These are phyloP conservation scores for Geodia barretti DNA, from an alignment of 37 sponge, comb jelly and placozoan species.

Conservation along the genomic window DNA sequence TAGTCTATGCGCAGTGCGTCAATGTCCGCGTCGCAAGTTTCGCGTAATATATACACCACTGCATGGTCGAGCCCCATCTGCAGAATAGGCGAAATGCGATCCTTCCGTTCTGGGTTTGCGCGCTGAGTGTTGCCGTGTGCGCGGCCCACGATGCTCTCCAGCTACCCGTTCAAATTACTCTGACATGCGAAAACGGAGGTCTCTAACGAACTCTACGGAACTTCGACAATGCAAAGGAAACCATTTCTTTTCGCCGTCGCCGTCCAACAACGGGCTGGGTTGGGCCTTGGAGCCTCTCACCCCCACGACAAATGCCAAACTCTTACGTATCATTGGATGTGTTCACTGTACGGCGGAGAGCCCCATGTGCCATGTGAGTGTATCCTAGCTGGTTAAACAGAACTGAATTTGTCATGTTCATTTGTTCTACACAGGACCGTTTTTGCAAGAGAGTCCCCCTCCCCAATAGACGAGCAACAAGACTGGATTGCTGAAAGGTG, in stretches of 20 bases:
- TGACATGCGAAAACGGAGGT: background rate
- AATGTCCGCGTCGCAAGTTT: too few relatives aligned
- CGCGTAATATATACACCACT: too few relatives aligned
- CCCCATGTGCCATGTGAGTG: slow-evolving; percentile 17
- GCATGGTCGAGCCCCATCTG: too few relatives aligned
- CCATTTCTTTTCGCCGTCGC: slow-evolving; percentile 50
- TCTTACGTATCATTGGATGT: slow-evolving; percentile 65
- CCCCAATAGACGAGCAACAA: slow-evolving; percentile 44
- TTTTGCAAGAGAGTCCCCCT: too few relatives aligned
- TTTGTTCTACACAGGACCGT: too few relatives aligned
- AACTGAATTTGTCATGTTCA: too few relatives aligned
- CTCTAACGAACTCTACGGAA: slow-evolving; percentile 62
- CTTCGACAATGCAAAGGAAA: slow-evolving; percentile 19
- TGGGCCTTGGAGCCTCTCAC: slow-evolving; percentile 74
- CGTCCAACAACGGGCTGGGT: slow-evolving; percentile 67
- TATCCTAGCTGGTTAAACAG: too few relatives aligned
- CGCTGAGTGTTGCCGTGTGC: too few relatives aligned
- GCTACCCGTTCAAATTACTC: background rate
- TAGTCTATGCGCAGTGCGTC: too few relatives aligned
- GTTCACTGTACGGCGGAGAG: slow-evolving; percentile 21
- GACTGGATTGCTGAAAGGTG: slow-evolving; percentile 42
- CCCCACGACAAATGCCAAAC: slow-evolving; percentile 64
- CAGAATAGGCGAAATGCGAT: too few relatives aligned
- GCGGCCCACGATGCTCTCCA: too few relatives aligned
- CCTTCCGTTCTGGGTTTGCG: too few relatives aligned